Conservation (phyloP, 2,888 invertebrate species). For the Brassicogethes aeneus region DNA sequence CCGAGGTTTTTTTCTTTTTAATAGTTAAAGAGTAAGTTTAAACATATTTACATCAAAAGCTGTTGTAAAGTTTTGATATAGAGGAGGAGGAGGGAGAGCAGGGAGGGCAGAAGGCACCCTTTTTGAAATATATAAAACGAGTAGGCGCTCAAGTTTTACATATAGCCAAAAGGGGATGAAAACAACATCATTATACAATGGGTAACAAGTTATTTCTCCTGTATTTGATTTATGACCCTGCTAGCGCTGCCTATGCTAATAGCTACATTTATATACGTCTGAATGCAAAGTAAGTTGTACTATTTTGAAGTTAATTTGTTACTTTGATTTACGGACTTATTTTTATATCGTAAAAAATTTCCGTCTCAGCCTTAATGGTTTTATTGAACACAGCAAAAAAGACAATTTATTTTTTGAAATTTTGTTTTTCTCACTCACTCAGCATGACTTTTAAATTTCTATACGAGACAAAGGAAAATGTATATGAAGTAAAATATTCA, state of each 20-base stretch:
- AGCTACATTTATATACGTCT: slow-evolving; percentile 42
- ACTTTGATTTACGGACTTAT: slow-evolving; percentile 41
- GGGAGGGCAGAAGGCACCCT: too few species aligned
- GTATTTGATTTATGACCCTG: slow-evolving; percentile 40
- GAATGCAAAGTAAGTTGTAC: slow-evolving; percentile 36
- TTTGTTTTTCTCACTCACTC: too few species aligned
- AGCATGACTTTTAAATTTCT: too few species aligned
- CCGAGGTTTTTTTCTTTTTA: too few species aligned
- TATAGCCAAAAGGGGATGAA: slow-evolving; percentile 36
- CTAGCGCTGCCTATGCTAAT: slow-evolving; percentile 43
- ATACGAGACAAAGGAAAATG: too few species aligned
- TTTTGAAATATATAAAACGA: slow-evolving; percentile 5
- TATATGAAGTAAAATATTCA: too few species aligned
- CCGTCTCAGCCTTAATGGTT: background rate
- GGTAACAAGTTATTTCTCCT: slow-evolving; percentile 43
- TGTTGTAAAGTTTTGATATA: too few species aligned
- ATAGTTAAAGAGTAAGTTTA: too few species aligned
- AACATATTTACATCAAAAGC: too few species aligned
- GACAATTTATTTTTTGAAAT: too few species aligned
- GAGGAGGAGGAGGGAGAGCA: too few species aligned
- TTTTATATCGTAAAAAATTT: slow-evolving; percentile 15
- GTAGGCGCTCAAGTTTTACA: slow-evolving; percentile 26
- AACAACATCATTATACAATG: slow-evolving; percentile 42
- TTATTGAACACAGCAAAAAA: background rate
- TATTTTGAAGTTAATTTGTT: slow-evolving; percentile 43